Base-by-base conservation (phyloP, 2,113 vertebrate species). In the Cyanistes caeruleus region DNA sequence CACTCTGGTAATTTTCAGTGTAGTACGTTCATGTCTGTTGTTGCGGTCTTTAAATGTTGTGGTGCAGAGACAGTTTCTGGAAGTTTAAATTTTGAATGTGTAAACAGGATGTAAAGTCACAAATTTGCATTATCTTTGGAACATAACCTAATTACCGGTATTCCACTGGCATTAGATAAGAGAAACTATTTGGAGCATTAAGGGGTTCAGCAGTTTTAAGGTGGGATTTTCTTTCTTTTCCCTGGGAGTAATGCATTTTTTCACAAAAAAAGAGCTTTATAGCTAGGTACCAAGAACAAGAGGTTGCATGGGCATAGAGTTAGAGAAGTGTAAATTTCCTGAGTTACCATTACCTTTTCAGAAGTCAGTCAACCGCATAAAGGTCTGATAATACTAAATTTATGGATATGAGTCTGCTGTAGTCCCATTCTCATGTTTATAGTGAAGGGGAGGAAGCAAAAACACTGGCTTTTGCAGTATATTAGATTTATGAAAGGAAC, bases 1-100 rank as follows among this genome's bases (percentile, higher is more conserved):
- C 9, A 91, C 96, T 91, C 97, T 98, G 98, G 98, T 98, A 98
- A 98, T 98, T 97, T 74, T 97, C 94, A 95, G 89, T 96, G n/a
- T 68, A 87, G 95, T 92, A 28, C 65, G 82, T 96, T 86, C 48
- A 4, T 97, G 95, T 97, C 78, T 78, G 87, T 94, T 92, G n/a
- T 21, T 96, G 80, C 63, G 4, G 86, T 95, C 81, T 77, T 77
- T 51, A 87, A 72, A 27, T 93, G 49, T 55, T 82, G 80, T 87
- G 69, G 30, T 95, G 35, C 74, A 92, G 85, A 92, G 55, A 19
- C 49, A 67, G 68, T 93, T 85, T 88, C 46, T 97, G 79, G 51
- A 92, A 97, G 63, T 95, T 93, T 91, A 81, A 60, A 72, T 81
- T 74, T 48, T 72, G 55, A 53, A 44, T 87, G n/a, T 95, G 43